Evolutionary conservation across 2,888 invertebrate species (phyloP).

Genomic region (Bellardia pandia): DNA sequence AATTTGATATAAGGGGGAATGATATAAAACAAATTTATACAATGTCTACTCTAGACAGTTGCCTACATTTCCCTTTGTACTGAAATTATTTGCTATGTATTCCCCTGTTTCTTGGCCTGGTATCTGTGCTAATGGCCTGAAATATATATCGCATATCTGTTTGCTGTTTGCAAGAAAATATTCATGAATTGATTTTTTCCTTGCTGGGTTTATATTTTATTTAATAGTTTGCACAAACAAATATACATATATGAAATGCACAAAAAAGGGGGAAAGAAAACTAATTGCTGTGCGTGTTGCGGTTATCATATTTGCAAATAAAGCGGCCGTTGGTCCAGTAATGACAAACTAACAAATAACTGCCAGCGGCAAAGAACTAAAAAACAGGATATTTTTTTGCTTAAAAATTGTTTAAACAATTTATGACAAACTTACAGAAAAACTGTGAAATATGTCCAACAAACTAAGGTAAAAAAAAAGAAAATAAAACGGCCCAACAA

Average conservation of each 20-base stretch:
- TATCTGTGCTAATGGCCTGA: no score
- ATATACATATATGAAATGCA: no score
- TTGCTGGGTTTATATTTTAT: neutral
- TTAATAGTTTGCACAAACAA: neutral
- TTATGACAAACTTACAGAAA: neutral
- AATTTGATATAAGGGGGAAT: no score
- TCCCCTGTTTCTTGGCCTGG: no score
- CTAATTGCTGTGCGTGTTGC: constrained; percentile 55
- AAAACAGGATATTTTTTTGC: neutral
- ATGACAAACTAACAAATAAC: neutral
- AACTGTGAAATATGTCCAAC: neutral
- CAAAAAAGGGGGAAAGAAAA: neutral
- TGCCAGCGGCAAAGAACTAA: neutral
- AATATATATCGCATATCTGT: neutral
- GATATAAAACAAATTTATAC: no score
- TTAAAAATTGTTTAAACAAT: neutral
- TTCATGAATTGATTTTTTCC: neutral
- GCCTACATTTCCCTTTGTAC: no score
- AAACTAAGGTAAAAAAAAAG: neutral
- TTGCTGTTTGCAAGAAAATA: neutral
- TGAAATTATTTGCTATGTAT: no score
- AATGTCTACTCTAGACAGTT: no score
- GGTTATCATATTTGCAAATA: constrained; percentile 48
- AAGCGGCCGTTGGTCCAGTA: neutral
- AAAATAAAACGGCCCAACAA: neutral